Percentiles rank a stretch among this genome's conserved stretches.
phyloP scores from a whole-genome alignment of 1,140 invertebrate species.

The Anadara kagoshimensis region DNA sequence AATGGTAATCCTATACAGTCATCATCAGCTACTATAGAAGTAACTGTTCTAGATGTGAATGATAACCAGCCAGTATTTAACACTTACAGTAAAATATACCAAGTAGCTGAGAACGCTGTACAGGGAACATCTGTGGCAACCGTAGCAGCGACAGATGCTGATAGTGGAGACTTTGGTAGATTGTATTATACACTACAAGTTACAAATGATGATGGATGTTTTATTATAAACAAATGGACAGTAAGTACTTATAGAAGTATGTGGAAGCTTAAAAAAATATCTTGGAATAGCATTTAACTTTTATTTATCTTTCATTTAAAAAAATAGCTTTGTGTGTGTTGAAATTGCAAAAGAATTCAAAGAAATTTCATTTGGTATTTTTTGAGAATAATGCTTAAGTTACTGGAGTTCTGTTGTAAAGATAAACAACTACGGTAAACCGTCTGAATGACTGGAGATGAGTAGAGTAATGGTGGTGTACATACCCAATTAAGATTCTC shows the following conservation, averaged over 20 bases:
- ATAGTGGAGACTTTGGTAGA: slow-evolving; percentile 90
- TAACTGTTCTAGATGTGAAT: slow-evolving; percentile 61
- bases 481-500: too few relatives aligned
- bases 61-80: slow-evolving; percentile 63
- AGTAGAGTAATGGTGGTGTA: too few relatives aligned
- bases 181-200: slow-evolving; percentile 91
- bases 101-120: slow-evolving; percentile 82
- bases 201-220: slow-evolving; percentile 87
- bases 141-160: slow-evolving; percentile 87
- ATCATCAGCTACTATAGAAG: slow-evolving; percentile 54
- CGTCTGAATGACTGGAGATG: too few relatives aligned
- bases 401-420: too few relatives aligned
- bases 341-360: too few relatives aligned
- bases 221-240: slow-evolving; percentile 86
- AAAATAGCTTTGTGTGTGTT: too few relatives aligned
- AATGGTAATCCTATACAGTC: slow-evolving; percentile 40
- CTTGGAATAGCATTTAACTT: too few relatives aligned
- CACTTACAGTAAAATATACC: slow-evolving; percentile 28
- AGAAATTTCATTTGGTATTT: too few relatives aligned
- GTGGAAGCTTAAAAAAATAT: too few relatives aligned
- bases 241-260: slow-evolving; percentile 53
- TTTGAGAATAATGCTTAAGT: too few relatives aligned
- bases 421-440: too few relatives aligned
- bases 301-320: too few relatives aligned
- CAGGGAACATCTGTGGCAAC: slow-evolving; percentile 82